phyloP scores from a whole-genome alignment of 2,113 vertebrate species.

The Atlantisia rogersi region DNA sequence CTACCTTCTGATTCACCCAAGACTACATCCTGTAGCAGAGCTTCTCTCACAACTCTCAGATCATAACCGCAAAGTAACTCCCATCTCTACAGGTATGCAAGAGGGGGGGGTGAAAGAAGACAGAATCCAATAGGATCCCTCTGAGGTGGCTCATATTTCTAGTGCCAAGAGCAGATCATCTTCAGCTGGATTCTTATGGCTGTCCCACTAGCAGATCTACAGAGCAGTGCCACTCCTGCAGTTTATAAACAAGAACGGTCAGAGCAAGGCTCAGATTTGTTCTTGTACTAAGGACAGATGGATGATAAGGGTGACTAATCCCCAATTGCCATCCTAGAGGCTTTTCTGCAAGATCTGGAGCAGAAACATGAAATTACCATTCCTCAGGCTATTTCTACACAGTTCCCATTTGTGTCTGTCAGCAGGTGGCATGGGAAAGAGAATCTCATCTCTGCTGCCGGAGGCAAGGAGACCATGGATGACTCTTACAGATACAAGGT shows the following conservation, averaged over 20 bases:
- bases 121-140: background rate
- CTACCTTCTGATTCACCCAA: background rate
- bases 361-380: conserved; percentile 1
- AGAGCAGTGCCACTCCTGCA: background rate
- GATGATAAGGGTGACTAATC: conserved; percentile 24
- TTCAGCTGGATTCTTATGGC: background rate
- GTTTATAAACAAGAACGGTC: background rate
- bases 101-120: background rate
- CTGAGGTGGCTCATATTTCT: background rate
- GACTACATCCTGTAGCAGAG: background rate
- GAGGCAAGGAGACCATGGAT: background rate
- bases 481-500: background rate
- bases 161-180: background rate
- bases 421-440: background rate
- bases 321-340: background rate
- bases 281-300: background rate
- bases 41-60: background rate
- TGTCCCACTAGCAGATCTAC: background rate
- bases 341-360: conserved; percentile 13
- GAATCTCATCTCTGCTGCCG: background rate
- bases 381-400: conserved; percentile 32
- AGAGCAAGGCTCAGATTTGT: background rate
- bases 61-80: background rate
- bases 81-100: background rate
- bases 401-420: conserved; percentile 10